Base-by-base conservation (phyloP, 2,113 vertebrate species). In the Nansenia antarctica region DNA sequence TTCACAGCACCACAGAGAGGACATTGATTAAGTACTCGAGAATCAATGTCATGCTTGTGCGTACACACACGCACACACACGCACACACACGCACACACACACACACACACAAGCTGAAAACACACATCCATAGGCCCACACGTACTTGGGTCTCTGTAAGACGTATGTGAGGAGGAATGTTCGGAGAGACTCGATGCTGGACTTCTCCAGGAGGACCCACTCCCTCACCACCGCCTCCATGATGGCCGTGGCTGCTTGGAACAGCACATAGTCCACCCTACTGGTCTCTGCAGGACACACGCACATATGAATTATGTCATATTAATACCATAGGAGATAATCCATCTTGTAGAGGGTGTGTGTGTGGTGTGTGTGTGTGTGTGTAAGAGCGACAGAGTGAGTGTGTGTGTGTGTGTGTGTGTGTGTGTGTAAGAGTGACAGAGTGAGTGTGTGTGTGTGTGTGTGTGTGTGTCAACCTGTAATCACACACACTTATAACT, bases 261-360 rank as follows among this genome's bases (percentile, higher is more conserved):
- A 99, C 85, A 99, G 94, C 82, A 99, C 97, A 84, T 99, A 99
- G 86, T 99, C 98, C 93, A 99, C 98, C 89, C 98, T 98, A 90
- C 98, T 99, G 74, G 96, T 99, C 94, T 60, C 58, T 60, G 35
- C 45, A 37, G 39, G 31, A 32, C 5, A 61, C n/a, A 49, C 2
- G 15, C 45, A 49, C 45, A 49, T 20, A n/a, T n/a, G n/a, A n/a
- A n/a, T n/a, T n/a, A n/a, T n/a, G n/a, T n/a, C n/a, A n/a, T n/a
- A n/a, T n/a, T n/a, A n/a, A n/a, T n/a, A n/a, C n/a, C n/a, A n/a
- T n/a, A n/a, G n/a, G n/a, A n/a, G n/a, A n/a, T n/a, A n/a, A n/a
- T n/a, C n/a, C n/a, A n/a, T n/a, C n/a, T n/a, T n/a, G n/a, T n/a
- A n/a, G n/a, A n/a, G n/a, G n/a, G n/a, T n/a, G n/a, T n/a, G n/a